These are phyloP conservation scores for Raphicerus campestris DNA, from an alignment of 2,113 vertebrate genomes.

Conservation along the genomic window DNA sequence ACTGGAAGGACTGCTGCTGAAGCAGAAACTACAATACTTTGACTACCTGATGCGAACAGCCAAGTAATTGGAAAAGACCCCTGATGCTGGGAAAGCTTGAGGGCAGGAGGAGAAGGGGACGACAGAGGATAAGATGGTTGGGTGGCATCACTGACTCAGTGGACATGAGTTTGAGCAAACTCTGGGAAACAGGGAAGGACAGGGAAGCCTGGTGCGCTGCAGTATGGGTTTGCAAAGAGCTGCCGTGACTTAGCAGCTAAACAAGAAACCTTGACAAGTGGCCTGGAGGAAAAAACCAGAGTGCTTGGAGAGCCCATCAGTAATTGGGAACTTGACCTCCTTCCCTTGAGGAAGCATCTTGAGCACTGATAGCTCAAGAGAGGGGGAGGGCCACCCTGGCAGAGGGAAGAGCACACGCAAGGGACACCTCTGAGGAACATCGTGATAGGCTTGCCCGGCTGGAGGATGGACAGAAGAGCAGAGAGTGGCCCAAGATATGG, in stretches of 20 bases:
- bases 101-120: neutral
- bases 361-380: neutral
- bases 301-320: neutral
- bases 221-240: neutral
- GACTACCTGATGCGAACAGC: neutral
- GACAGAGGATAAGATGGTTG: neutral
- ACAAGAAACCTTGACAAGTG: neutral
- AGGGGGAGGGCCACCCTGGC: neutral
- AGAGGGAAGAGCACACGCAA: accelerated
- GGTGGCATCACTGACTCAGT: neutral
- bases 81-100: neutral
- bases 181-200: neutral
- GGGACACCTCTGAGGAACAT: neutral
- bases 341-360: neutral
- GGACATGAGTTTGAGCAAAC: neutral
- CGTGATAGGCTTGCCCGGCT: neutral
- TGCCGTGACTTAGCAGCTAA: neutral
- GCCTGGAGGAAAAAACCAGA: neutral
- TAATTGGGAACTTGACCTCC: neutral
- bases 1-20: neutral
- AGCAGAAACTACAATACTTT: neutral
- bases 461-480: neutral
- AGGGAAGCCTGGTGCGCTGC: neutral
- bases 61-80: neutral
- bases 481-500: too few species aligned